A percentile compares a stretch with the other conserved stretches of the same genome.
These are phyloP conservation scores for Drosophila pseudotalamancana DNA, from an alignment of 2,888 invertebrate species.

Conservation along the genomic window DNA sequence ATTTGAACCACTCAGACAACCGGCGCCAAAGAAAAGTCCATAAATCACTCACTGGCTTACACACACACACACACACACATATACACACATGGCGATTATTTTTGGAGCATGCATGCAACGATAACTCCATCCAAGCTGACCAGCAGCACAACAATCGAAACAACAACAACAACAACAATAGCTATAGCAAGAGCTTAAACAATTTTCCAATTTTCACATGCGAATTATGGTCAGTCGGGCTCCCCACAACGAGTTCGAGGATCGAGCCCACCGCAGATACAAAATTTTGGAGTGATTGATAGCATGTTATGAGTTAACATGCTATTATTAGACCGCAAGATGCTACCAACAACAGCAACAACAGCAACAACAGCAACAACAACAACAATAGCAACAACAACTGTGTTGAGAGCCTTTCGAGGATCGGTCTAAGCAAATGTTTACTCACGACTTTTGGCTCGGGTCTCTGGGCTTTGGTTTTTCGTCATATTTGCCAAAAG, in stretches of 20 bases:
- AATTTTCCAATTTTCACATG: constrained; percentile 80
- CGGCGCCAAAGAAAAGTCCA: constrained; percentile 55
- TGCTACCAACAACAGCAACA: constrained; percentile 65
- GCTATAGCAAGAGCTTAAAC: constrained; percentile 40
- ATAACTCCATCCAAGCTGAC: constrained; percentile 39
- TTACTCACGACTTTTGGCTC: constrained; percentile 70
- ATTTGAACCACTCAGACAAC: constrained; percentile 24
- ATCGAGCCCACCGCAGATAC: constrained; percentile 61
- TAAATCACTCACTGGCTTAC: constrained; percentile 55
- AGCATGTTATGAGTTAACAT: constrained; percentile 81
- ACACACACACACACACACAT: constrained; percentile 8
- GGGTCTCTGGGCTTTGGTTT: constrained; percentile 47
- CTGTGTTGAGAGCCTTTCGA: constrained; percentile 34
- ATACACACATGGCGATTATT: constrained; percentile 33
- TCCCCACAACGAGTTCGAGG: constrained; percentile 29
- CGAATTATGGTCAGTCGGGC: constrained; percentile 65
- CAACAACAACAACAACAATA: constrained; percentile 18
- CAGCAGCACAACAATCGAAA: constrained; percentile 18
- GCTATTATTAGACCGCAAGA: constrained; percentile 77
- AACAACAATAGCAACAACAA: constrained; percentile 28
- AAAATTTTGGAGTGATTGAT: constrained; percentile 78
- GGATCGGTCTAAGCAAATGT: constrained; percentile 65
- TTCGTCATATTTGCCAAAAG: constrained; percentile 76
- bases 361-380: constrained; percentile 38
- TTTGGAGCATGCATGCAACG: constrained; percentile 63